phyloP scores from a whole-genome alignment of 2,113 vertebrate genomes.

The Brachionichthys hirsutus region DNA sequence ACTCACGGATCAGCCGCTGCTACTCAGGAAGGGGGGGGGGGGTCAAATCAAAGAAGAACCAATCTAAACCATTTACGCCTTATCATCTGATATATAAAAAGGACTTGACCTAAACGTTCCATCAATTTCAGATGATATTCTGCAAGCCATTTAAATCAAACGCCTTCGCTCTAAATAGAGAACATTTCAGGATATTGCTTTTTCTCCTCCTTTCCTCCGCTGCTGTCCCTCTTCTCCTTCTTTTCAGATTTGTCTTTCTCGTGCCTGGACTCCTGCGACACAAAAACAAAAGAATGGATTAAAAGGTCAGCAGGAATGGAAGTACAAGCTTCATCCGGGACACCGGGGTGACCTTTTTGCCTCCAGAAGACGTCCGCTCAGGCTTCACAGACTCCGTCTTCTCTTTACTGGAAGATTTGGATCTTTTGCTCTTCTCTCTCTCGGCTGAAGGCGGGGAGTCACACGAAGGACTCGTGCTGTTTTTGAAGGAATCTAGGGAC shows the following conservation, averaged over 20 bases:
- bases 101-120: too few species aligned
- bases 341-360: conserved; percentile 84
- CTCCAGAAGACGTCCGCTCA: conserved; percentile 91
- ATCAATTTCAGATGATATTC: too few species aligned
- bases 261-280: conserved; percentile 91
- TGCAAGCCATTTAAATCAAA: background rate
- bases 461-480: conserved; percentile 89
- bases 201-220: conserved; percentile 96
- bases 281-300: conserved; percentile 4
- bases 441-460: conserved; percentile 90
- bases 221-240: conserved; percentile 91
- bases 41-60: too few species aligned
- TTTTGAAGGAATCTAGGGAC: conserved; percentile 86
- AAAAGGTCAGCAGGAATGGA: background rate
- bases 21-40: too few species aligned
- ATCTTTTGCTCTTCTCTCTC: conserved; percentile 92
- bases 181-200: conserved; percentile 97
- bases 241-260: conserved; percentile 98
- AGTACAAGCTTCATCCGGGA: background rate
- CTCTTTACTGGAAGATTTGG: conserved; percentile 96
- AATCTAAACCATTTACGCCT: too few species aligned
- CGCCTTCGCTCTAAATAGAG: background rate
- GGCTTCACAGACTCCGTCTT: conserved; percentile 91
- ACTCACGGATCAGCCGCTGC: too few species aligned
- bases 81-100: too few species aligned